Evolutionary conservation across 2,888 invertebrate genomes (phyloP).

Genomic region (Drosophila basisetae): DNA sequence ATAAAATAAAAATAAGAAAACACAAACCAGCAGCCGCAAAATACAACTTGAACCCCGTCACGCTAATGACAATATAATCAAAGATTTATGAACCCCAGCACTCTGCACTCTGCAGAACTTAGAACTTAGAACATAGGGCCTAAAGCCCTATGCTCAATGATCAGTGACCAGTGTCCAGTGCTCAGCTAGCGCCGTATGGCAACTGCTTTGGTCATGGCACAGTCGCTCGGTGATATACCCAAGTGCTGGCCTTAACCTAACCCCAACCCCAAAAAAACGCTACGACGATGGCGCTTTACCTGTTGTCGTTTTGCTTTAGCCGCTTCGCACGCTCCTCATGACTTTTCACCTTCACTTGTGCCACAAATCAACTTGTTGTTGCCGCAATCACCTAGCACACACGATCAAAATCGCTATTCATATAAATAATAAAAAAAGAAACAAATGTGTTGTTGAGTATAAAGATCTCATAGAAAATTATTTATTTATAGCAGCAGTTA

Average conservation of each 20-base stretch:
- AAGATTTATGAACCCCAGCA: constrained; percentile 32
- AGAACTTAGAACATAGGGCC: neutral
- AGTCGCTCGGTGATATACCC: constrained; percentile 61
- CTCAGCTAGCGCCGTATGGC: constrained; percentile 63
- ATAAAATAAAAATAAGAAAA: neutral
- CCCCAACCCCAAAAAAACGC: neutral
- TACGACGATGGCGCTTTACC: neutral
- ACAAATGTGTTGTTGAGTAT: neutral
- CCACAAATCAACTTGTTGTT: constrained; percentile 5
- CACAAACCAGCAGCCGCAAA: constrained; percentile 1
- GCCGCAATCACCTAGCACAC: neutral
- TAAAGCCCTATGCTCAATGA: constrained; percentile 3
- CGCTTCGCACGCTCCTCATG: constrained; percentile 34
- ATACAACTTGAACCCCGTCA: constrained; percentile 38
- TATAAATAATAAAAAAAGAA: neutral
- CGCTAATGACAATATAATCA: constrained; percentile 74
- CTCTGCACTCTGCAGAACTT: neutral
- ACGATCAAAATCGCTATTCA: neutral
- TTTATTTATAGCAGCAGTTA: neutral
- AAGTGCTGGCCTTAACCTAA: constrained; percentile 30
- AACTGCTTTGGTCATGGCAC: constrained; percentile 52
- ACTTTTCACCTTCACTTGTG: constrained; percentile 19
- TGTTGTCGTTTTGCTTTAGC: constrained; percentile 5
- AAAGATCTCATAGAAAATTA: neutral
- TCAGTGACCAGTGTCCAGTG: constrained; percentile 20